Evolutionary conservation across 2,797 vertebrate genomes (phyloP).

Genomic region (Semaprochilodus insignis): DNA sequence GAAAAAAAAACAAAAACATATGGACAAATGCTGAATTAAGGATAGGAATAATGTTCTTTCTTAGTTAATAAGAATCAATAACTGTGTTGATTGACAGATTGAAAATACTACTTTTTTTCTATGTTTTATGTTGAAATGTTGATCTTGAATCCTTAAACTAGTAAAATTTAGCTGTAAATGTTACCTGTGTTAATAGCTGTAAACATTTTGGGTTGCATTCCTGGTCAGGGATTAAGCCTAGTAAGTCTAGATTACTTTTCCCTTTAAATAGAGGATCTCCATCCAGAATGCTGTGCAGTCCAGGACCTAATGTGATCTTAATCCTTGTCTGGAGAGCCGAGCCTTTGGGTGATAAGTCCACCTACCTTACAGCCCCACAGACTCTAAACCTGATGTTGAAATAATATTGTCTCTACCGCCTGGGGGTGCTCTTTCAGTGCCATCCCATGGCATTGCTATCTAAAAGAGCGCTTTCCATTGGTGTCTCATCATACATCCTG

Average conservation of each 20-base stretch:
- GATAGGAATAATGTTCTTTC: slow-evolving; percentile 12
- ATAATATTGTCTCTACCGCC: slow-evolving; percentile 13
- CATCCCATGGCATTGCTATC: neutral
- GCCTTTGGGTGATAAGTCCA: too few species aligned
- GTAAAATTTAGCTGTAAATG: too few species aligned
- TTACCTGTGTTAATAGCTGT: too few species aligned
- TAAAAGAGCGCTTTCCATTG: neutral
- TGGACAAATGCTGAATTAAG: neutral
- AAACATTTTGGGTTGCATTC: neutral
- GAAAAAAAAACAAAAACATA: neutral
- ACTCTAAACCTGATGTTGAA: neutral
- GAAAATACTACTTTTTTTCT: neutral
- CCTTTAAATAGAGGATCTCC: too few species aligned
- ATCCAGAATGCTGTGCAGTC: too few species aligned
- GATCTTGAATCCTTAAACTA: neutral
- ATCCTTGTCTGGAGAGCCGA: too few species aligned
- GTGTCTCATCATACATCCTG: neutral
- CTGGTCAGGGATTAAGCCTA: too few species aligned
- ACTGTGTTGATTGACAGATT: neutral
- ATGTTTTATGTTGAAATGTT: neutral
- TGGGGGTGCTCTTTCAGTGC: slow-evolving; percentile 35
- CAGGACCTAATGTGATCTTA: too few species aligned
- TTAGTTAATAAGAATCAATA: neutral
- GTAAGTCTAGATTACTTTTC: too few species aligned
- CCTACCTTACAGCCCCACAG: neutral